These are phyloP conservation scores for Eupristina koningsbergeri DNA, from an alignment of 1,140 invertebrate genomes.

Conservation along the genomic window DNA sequence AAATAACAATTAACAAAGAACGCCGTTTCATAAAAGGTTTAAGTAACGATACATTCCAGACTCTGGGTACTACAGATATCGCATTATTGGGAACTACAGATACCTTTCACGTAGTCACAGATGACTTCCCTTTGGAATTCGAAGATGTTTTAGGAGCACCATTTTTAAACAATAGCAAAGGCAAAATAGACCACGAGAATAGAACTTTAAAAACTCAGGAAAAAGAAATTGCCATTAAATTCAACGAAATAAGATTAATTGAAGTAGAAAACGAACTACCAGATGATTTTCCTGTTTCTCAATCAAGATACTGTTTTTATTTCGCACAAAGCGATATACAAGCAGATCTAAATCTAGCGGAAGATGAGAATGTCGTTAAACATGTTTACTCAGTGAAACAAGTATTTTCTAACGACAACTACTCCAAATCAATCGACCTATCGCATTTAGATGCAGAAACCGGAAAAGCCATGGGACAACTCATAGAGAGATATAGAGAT, in stretches of 20 bases:
- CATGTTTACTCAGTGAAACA: not conserved
- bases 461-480: not conserved
- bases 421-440: not conserved
- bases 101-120: not conserved
- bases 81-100: not conserved
- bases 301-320: not conserved
- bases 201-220: not conserved
- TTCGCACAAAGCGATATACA: not conserved
- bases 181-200: not conserved
- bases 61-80: not conserved
- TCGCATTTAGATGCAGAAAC: not conserved
- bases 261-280: not conserved
- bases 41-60: not conserved
- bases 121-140: not conserved
- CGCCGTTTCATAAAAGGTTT: not conserved
- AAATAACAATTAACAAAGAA: not conserved
- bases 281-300: not conserved
- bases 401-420: not conserved
- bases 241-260: not conserved
- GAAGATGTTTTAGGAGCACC: constrained; percentile 9
- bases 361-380: not conserved
- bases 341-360: not conserved
- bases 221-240: not conserved
- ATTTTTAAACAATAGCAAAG: not conserved
- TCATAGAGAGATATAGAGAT: constrained; percentile 1